phyloP scores from a whole-genome alignment of 1,140 invertebrate genomes.

The Campoletis sonorensis region DNA sequence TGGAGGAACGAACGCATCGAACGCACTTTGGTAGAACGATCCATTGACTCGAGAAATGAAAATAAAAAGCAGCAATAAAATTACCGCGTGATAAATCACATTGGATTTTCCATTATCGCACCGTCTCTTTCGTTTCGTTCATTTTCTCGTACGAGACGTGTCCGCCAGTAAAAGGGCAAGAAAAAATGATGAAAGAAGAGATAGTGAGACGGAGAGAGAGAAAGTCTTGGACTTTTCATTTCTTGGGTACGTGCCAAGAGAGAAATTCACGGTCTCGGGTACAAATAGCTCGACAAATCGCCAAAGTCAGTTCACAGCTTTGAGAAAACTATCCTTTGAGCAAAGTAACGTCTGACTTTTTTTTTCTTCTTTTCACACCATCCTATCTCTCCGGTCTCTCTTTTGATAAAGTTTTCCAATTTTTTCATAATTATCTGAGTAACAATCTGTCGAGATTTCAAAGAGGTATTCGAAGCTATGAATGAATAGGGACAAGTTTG shows the following conservation, averaged over 20 bases:
- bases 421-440: too few species aligned
- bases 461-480: too few species aligned
- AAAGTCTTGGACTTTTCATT: constrained; percentile 15
- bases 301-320: constrained; percentile 2
- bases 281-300: constrained; percentile 25
- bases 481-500: neutral
- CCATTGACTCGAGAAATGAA: neutral
- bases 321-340: neutral
- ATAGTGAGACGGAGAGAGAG: neutral
- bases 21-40: neutral
- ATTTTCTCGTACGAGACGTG: neutral
- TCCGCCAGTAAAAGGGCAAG: neutral
- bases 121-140: neutral
- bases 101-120: neutral
- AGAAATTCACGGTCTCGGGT: constrained; percentile 21
- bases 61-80: neutral
- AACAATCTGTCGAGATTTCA: too few species aligned
- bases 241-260: neutral
- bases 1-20: constrained; percentile 32
- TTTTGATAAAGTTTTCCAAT: too few species aligned
- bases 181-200: neutral
- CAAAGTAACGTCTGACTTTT: too few species aligned
- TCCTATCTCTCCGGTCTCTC: too few species aligned
- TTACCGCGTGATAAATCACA: neutral
- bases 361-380: too few species aligned